phyloP scores from a whole-genome alignment of 2,113 vertebrate genomes.

The Grammatotria lemairii region DNA sequence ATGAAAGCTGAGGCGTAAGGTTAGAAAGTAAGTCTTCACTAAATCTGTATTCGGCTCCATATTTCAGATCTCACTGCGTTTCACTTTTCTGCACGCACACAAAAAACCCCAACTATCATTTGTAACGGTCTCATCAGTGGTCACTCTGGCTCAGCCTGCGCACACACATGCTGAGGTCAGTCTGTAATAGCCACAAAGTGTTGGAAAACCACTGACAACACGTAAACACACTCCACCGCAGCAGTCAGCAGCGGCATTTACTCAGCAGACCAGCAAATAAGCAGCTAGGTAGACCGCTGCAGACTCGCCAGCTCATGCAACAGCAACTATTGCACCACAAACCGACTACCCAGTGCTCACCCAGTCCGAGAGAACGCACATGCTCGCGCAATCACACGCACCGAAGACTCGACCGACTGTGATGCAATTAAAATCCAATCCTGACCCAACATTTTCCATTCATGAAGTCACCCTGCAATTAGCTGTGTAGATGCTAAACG shows the following conservation, averaged over 20 bases:
- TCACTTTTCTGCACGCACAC: not conserved
- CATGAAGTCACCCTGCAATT: constrained; percentile 24
- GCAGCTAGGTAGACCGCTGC: constrained; percentile 55
- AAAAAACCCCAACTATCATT: not conserved
- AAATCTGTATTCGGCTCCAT: not conserved
- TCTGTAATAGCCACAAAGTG: constrained; percentile 7
- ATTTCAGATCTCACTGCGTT: not conserved
- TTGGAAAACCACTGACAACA: constrained; percentile 50
- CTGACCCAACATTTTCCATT: constrained; percentile 65
- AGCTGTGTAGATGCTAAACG: constrained; percentile 9
- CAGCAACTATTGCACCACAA: constrained; percentile 47
- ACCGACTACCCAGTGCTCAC: constrained; percentile 50
- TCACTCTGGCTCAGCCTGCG: not conserved
- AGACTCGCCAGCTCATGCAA: constrained; percentile 27
- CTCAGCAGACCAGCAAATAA: constrained; percentile 52
- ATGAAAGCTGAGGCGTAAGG: not conserved
- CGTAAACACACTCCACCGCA: constrained; percentile 27
- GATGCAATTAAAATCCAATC: constrained; percentile 57
- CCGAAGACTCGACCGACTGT: constrained; percentile 43
- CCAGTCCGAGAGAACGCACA: constrained; percentile 18
- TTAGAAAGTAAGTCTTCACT: not conserved
- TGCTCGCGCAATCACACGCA: not conserved
- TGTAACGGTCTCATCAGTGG: not conserved
- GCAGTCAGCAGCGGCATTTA: constrained; percentile 3
- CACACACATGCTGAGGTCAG: constrained; percentile 10